Evolutionary conservation across 2,888 invertebrate genomes (phyloP).

Genomic region (Dicroscelio sp.): DNA sequence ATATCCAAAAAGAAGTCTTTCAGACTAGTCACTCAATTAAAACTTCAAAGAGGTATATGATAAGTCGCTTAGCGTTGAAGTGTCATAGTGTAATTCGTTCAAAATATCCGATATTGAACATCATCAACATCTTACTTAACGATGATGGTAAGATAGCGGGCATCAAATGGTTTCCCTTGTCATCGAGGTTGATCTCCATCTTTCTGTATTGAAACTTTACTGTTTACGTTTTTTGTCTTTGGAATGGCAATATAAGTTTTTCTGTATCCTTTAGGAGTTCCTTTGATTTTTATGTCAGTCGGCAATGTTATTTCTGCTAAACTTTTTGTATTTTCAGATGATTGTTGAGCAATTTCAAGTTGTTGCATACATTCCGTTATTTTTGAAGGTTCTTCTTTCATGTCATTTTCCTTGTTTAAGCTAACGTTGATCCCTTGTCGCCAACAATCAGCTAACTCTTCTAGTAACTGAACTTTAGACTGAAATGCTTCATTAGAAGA

Average conservation of each 20-base stretch:
- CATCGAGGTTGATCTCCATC: neutral
- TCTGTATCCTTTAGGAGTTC: neutral
- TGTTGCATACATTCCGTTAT: neutral
- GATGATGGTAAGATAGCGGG: neutral
- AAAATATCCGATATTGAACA: neutral
- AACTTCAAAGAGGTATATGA: neutral
- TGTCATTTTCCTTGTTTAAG: neutral
- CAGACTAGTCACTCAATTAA: neutral
- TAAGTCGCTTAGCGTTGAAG: neutral
- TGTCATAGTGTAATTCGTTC: no score
- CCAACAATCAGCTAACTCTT: constrained; percentile 3
- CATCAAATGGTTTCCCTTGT: neutral
- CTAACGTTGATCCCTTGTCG: neutral
- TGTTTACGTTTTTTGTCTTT: neutral
- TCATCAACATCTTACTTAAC: no score
- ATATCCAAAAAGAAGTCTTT: neutral
- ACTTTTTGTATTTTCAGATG: neutral
- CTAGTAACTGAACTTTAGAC: neutral
- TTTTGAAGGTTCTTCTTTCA: neutral
- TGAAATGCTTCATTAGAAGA: neutral
- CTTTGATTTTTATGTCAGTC: neutral
- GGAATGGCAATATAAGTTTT: neutral
- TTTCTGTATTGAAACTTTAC: neutral
- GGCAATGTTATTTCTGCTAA: neutral
- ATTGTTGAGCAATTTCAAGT: neutral